A percentile compares a stretch with the other conserved stretches of the same genome.
phyloP scores from a whole-genome alignment of 2,797 vertebrate species.

The Falco rusticolus region DNA sequence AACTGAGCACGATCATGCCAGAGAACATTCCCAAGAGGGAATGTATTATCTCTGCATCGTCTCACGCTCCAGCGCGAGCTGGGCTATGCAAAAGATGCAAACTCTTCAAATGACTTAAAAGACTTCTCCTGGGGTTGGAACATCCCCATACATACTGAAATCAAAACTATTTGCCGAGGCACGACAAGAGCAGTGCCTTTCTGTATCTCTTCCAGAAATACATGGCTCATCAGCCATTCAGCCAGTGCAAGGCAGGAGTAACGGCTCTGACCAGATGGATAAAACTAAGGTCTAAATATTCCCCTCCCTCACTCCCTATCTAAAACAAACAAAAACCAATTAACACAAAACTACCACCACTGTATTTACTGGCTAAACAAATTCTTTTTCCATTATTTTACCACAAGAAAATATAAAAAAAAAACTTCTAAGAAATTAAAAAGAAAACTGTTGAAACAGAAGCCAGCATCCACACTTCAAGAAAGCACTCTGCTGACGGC shows the following conservation, averaged over 20 bases:
- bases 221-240: background rate
- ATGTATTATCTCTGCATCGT: background rate
- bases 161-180: background rate
- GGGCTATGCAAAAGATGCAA: background rate
- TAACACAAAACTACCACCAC: background rate
- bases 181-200: background rate
- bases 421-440: background rate
- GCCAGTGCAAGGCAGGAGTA: background rate
- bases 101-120: background rate
- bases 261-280: background rate
- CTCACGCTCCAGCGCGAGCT: background rate
- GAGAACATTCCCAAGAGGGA: background rate
- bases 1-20: background rate
- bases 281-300: background rate
- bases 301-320: background rate
- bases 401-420: background rate
- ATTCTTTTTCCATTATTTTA: background rate
- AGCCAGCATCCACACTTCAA: background rate
- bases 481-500: background rate
- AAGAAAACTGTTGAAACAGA: background rate
- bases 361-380: background rate
- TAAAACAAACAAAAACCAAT: background rate
- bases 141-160: background rate
- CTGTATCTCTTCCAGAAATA: background rate
- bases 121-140: background rate